A percentile compares a stretch with the other conserved stretches of the same genome.
Conservation (phyloP, 1,140 invertebrate species). For the Mactra quadrangularis region DNA sequence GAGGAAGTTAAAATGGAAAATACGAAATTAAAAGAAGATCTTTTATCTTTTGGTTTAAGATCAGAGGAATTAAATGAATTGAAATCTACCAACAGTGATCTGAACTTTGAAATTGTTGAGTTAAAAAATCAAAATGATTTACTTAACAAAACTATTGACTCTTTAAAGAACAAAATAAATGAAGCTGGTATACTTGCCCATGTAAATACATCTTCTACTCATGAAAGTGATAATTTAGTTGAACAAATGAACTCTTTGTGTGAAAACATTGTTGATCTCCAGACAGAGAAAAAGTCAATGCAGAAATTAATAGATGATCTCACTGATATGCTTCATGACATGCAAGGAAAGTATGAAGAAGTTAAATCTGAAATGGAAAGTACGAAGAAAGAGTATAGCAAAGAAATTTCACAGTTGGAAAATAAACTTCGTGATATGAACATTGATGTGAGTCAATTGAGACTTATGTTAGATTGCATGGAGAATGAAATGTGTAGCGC, state of each 20-base stretch:
- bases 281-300: conserved; percentile 41
- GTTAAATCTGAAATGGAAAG: conserved; percentile 67
- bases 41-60: not conserved
- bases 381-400: conserved; percentile 63
- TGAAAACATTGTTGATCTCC: conserved; percentile 15
- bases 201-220: conserved; percentile 3
- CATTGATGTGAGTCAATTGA: conserved; percentile 54
- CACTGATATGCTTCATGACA: conserved; percentile 46
- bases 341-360: conserved; percentile 61
- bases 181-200: conserved; percentile 34
- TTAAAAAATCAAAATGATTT: conserved; percentile 38
- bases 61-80: conserved; percentile 45
- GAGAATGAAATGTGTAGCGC: conserved; percentile 52
- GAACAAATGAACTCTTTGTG: conserved; percentile 27
- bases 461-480: conserved; percentile 60
- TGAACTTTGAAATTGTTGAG: not conserved
- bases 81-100: not conserved
- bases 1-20: conserved; percentile 55
- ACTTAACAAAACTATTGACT: conserved; percentile 12
- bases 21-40: conserved; percentile 47
- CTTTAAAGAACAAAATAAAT: conserved; percentile 24
- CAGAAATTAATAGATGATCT: conserved; percentile 33
- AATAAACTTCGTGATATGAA: conserved; percentile 70
- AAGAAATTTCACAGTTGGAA: conserved; percentile 65
- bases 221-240: conserved; percentile 37